Conservation (phyloP, 2,888 invertebrate species). For the Tortricodes alternella region DNA sequence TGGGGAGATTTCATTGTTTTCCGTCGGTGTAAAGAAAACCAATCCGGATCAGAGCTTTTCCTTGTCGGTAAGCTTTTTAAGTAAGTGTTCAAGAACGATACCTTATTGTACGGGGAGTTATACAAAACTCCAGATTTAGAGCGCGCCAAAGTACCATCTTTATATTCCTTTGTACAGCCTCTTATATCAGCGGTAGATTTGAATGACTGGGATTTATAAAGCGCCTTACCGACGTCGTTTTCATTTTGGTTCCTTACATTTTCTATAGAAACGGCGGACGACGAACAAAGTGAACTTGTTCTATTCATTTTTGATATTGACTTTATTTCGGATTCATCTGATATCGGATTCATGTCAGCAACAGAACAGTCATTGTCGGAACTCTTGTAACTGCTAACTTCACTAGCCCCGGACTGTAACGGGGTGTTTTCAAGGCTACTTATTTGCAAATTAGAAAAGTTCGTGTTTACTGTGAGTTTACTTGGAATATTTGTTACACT, state of each 20-base stretch:
- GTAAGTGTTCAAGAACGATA: slow-evolving; percentile 78
- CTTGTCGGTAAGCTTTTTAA: slow-evolving; percentile 76
- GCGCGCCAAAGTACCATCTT: slow-evolving; percentile 53
- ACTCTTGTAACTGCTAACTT: slow-evolving; percentile 79
- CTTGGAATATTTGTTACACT: slow-evolving; percentile 73
- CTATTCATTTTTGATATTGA: slow-evolving; percentile 41
- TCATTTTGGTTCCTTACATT: slow-evolving; percentile 48
- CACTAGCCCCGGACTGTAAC: slow-evolving; percentile 65
- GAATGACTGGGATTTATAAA: slow-evolving; percentile 74
- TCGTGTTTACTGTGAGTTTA: slow-evolving; percentile 61
- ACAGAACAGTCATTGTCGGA: slow-evolving; percentile 75
- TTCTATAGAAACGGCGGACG: slow-evolving; percentile 51
- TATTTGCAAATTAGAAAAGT: slow-evolving; percentile 56
- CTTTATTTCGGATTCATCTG: slow-evolving; percentile 39
- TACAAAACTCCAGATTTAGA: slow-evolving; percentile 70
- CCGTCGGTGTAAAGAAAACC: slow-evolving; percentile 62
- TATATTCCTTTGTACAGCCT: slow-evolving; percentile 43
- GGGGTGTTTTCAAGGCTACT: slow-evolving; percentile 67
- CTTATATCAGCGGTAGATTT: slow-evolving; percentile 53
- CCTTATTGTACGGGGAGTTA: slow-evolving; percentile 70
- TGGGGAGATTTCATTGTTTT: slow-evolving; percentile 55
- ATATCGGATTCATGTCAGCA: slow-evolving; percentile 48
- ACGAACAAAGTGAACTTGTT: slow-evolving; percentile 41
- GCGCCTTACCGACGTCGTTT: slow-evolving; percentile 48
- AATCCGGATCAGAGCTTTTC: slow-evolving; percentile 69